These are phyloP conservation scores for Rapana venosa DNA, from an alignment of 2,888 invertebrate species.

Conservation along the genomic window DNA sequence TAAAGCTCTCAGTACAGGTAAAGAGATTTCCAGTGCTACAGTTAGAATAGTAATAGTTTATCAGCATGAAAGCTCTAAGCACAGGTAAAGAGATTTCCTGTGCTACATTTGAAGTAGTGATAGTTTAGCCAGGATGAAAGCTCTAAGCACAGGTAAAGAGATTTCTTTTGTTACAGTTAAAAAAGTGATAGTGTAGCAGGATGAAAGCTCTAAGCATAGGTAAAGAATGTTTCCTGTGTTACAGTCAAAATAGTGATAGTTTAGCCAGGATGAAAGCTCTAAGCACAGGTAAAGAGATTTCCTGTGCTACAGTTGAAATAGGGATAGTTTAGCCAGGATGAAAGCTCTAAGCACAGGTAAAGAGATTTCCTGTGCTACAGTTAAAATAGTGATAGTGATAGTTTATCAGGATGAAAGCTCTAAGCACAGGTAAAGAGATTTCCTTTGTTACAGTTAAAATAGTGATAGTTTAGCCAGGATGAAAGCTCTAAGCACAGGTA, in stretches of 20 bases:
- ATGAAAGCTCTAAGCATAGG: too few species aligned
- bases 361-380: not conserved
- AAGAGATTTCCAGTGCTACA: not conserved
- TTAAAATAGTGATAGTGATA: not conserved
- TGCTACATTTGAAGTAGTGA: not conserved
- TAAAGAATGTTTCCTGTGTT: too few species aligned
- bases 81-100: slow-evolving; percentile 69
- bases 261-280: too few species aligned
- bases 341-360: too few species aligned
- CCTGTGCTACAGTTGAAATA: too few species aligned
- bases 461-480: not conserved
- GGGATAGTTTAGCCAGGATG: slow-evolving; percentile 66
- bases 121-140: too few species aligned
- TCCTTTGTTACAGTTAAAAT: not conserved
- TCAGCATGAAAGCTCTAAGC: slow-evolving; percentile 77
- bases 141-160: too few species aligned
- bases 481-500: too few species aligned
- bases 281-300: too few species aligned
- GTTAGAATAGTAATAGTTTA: too few species aligned
- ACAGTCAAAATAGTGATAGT: too few species aligned
- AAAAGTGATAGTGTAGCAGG: not conserved
- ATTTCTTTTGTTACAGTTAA: not conserved
- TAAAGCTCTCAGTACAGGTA: slow-evolving; percentile 77
- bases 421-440: slow-evolving; percentile 73
- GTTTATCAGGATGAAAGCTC: slow-evolving; percentile 78